These are phyloP conservation scores for Gallinago paraguaiae DNA, from an alignment of 2,113 vertebrate species.

Conservation along the genomic window DNA sequence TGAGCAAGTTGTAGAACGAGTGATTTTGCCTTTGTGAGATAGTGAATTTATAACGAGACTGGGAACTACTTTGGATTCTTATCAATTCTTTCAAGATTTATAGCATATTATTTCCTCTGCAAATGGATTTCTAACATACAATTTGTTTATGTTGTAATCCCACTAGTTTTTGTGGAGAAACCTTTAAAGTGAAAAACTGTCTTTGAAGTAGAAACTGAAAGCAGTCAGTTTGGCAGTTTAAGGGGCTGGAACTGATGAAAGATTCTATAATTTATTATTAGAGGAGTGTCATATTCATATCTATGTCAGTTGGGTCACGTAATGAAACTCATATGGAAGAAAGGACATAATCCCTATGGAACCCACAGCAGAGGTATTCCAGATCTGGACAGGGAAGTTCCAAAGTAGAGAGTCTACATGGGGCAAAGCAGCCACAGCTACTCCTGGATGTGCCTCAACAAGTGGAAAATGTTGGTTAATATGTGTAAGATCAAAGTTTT, in stretches of 20 bases:
- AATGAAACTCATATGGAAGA: background rate
- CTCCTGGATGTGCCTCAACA: background rate
- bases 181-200: constrained; percentile 27
- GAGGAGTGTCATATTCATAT: accelerated
- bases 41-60: constrained; percentile 26
- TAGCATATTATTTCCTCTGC: constrained; percentile 40
- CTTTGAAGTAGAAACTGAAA: constrained; percentile 48
- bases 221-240: constrained; percentile 13
- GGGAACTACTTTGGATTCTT: constrained; percentile 32
- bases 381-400: background rate
- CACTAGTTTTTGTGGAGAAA: background rate
- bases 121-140: constrained; percentile 45
- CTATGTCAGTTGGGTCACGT: background rate
- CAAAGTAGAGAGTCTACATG: background rate
- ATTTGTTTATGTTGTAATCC: constrained; percentile 44
- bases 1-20: background rate
- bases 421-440: background rate
- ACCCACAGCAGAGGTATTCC: background rate
- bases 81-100: constrained; percentile 51
- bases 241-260: background rate
- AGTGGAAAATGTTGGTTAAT: background rate
- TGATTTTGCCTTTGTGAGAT: constrained; percentile 34
- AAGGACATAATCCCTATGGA: background rate
- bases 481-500: background rate
- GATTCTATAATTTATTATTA: background rate